A percentile compares a stretch with the other conserved stretches of the same genome.
Evolutionary conservation across 2,797 vertebrate species (phyloP).

Genomic region (Fistularia tabacaria): DNA sequence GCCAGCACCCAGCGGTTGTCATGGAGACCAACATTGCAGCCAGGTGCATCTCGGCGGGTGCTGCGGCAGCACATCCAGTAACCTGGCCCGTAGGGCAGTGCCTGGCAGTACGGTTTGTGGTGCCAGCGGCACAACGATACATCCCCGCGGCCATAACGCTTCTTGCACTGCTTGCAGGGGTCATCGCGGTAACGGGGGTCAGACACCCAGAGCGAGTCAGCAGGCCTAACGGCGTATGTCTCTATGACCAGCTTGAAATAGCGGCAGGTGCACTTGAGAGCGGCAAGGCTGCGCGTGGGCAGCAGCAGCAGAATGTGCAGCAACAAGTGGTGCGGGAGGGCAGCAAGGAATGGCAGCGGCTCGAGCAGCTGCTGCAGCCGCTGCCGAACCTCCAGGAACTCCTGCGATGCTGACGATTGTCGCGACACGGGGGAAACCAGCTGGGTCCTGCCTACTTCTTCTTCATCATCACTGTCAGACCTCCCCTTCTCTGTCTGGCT

Average conservation of each 20-base stretch:
- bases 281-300: conserved; percentile 87
- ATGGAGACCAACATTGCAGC: conserved; percentile 93
- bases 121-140: conserved; percentile 97
- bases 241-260: conserved; percentile 91
- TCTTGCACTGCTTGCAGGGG: conserved; percentile 96
- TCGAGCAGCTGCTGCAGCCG: conserved; percentile 91
- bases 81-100: conserved; percentile 88
- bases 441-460: neutral
- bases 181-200: conserved; percentile 94
- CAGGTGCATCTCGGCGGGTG: conserved; percentile 82
- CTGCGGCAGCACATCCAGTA: conserved; percentile 97
- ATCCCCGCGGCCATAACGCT: conserved; percentile 84
- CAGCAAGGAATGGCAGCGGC: conserved; percentile 86
- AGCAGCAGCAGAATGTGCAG: conserved; percentile 86
- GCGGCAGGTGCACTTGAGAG: conserved; percentile 90
- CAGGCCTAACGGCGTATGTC: conserved; percentile 86
- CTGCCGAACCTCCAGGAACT: conserved; percentile 87
- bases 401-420: conserved; percentile 78
- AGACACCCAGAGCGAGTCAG: conserved; percentile 91
- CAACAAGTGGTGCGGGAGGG: conserved; percentile 90
- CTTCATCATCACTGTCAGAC: conserved; percentile 6
- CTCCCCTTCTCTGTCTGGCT: conserved; percentile 17
- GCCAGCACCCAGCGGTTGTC: conserved; percentile 96
- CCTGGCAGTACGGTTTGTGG: conserved; percentile 94
- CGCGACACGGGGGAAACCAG: conserved; percentile 47